A percentile compares a stretch with the other conserved stretches of the same genome.
phyloP scores from a whole-genome alignment of 2,113 vertebrate species.

The Sander vitreus region DNA sequence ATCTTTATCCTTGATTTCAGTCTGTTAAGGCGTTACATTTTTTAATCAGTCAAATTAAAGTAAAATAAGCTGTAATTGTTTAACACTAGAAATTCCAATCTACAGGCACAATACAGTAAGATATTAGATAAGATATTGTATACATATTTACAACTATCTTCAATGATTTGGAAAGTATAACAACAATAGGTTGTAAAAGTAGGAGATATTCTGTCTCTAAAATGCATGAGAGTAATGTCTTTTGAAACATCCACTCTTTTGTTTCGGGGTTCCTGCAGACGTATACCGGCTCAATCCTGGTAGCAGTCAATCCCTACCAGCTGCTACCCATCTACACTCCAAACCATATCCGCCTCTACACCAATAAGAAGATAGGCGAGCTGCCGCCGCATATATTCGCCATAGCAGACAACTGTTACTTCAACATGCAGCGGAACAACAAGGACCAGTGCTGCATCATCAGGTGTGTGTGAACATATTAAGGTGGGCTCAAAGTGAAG shows the following conservation, averaged over 20 bases:
- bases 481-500: background rate
- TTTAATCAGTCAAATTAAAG: background rate
- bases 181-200: background rate
- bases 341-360: constrained; percentile 97
- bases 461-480: constrained; percentile 83
- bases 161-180: background rate
- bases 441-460: constrained; percentile 99
- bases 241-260: background rate
- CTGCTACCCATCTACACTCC: constrained; percentile 96
- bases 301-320: constrained; percentile 98
- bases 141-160: background rate
- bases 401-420: constrained; percentile 99
- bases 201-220: background rate
- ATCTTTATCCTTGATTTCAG: background rate
- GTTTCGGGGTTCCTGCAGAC: constrained; percentile 83
- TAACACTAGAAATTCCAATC: background rate
- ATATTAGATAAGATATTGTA: too few species aligned
- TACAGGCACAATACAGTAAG: too few species aligned
- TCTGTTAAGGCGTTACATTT: background rate
- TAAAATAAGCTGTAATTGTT: background rate
- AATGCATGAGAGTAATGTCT: background rate
- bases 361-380: constrained; percentile 98
- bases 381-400: constrained; percentile 98
- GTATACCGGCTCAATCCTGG: constrained; percentile 96
- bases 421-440: constrained; percentile 98